phyloP scores from a whole-genome alignment of 2,888 invertebrate species.

The Agrotis segetum region DNA sequence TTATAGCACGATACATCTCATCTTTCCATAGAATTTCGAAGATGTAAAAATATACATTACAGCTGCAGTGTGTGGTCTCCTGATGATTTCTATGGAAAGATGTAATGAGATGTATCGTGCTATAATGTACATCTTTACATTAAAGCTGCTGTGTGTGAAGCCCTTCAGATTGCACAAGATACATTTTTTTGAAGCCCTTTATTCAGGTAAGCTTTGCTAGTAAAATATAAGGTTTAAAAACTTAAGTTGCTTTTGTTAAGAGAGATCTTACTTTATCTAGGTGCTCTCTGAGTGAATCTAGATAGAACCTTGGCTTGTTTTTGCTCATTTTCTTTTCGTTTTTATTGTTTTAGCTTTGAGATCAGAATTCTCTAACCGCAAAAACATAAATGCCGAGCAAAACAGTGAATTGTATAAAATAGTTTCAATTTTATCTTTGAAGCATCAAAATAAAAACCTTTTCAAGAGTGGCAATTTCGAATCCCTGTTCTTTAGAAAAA shows the following conservation, averaged over 20 bases:
- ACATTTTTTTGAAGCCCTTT: too few species aligned
- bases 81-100: too few species aligned
- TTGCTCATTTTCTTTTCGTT: constrained; percentile 11
- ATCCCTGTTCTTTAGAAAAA: neutral
- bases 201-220: neutral
- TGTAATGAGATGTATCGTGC: too few species aligned
- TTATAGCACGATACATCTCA: too few species aligned
- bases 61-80: too few species aligned
- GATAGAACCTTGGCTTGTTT: constrained; percentile 12
- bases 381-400: constrained; percentile 14
- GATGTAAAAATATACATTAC: too few species aligned
- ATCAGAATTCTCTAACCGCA: constrained; percentile 3
- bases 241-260: neutral
- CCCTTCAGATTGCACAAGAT: too few species aligned
- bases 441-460: constrained; percentile 3
- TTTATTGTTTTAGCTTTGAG: constrained; percentile 9
- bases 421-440: constrained; percentile 6
- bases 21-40: too few species aligned
- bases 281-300: neutral
- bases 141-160: too few species aligned
- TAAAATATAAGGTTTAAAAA: neutral
- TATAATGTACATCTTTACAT: too few species aligned
- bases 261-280: neutral
- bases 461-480: neutral
- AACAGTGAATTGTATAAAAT: constrained; percentile 9